Conservation (phyloP, 2,113 vertebrate genomes). For the Neoarius graeffei region DNA sequence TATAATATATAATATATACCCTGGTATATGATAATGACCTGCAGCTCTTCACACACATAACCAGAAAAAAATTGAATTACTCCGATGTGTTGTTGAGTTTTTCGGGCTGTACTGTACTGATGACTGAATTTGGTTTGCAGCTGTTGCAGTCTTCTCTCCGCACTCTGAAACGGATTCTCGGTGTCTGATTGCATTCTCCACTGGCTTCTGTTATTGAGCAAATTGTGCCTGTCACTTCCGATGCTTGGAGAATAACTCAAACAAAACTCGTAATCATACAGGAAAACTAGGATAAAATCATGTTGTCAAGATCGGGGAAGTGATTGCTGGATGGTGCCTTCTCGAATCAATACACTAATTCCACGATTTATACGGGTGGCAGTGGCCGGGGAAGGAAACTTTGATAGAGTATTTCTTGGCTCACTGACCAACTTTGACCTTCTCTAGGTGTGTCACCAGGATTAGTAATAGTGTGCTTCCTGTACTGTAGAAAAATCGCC, state of each 20-base stretch:
- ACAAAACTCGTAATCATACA: slow-evolving; percentile 99
- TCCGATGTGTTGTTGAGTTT: slow-evolving; percentile 82
- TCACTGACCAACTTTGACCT: slow-evolving; percentile 99
- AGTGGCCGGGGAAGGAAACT: slow-evolving; percentile 92
- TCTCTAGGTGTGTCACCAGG: slow-evolving; percentile 85
- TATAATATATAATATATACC: no score
- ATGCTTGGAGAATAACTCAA: slow-evolving; percentile 98
- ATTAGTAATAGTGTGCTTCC: slow-evolving; percentile 94
- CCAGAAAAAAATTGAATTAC: slow-evolving; percentile 59
- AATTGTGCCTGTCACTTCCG: slow-evolving; percentile 99
- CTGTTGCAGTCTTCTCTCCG: slow-evolving; percentile 61
- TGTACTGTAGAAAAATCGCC: slow-evolving; percentile 88
- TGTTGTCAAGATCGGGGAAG: slow-evolving; percentile 99
- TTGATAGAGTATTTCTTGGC: slow-evolving; percentile 99
- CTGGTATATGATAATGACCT: not conserved
- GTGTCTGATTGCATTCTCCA: slow-evolving; percentile 94
- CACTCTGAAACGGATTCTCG: slow-evolving; percentile 57
- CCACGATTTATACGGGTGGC: slow-evolving; percentile 97
- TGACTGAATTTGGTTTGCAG: slow-evolving; percentile 85
- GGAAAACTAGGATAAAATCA: slow-evolving; percentile 99
- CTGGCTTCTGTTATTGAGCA: slow-evolving; percentile 97
- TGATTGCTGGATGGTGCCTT: slow-evolving; percentile 95
- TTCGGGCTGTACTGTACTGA: slow-evolving; percentile 88
- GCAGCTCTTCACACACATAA: slow-evolving; percentile 26
- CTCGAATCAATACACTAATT: slow-evolving; percentile 99